These are phyloP conservation scores for Galbula dea DNA, from an alignment of 2,113 vertebrate species.

Conservation along the genomic window DNA sequence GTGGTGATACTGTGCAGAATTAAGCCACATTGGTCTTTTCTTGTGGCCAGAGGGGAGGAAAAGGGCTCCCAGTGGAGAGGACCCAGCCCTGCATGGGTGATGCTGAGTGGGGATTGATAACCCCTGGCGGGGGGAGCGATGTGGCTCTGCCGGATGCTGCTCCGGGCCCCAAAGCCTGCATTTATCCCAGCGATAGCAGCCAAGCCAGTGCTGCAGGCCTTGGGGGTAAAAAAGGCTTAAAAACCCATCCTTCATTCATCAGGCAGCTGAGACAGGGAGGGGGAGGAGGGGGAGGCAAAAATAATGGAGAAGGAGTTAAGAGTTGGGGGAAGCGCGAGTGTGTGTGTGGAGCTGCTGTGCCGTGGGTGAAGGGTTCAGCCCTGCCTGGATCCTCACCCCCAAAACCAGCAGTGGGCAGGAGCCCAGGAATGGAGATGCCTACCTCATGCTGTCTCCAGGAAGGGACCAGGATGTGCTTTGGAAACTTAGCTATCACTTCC, in stretches of 20 bases:
- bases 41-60: constrained; percentile 64
- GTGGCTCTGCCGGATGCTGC: constrained; percentile 21
- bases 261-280: constrained; percentile 47
- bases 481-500: neutral
- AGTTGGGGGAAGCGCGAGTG: neutral
- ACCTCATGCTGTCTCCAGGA: accelerated
- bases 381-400: accelerated
- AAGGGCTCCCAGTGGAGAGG: constrained; percentile 62
- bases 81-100: neutral
- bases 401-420: neutral
- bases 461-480: neutral
- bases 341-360: accelerated
- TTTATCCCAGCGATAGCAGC: constrained; percentile 70
- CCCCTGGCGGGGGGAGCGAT: neutral
- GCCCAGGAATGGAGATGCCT: neutral
- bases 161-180: constrained; percentile 49
- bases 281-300: constrained; percentile 19
- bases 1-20: constrained; percentile 68
- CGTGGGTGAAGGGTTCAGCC: neutral
- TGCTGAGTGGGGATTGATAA: constrained; percentile 69
- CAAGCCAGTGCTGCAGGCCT: constrained; percentile 48
- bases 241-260: constrained; percentile 60
- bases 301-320: constrained; percentile 23
- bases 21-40: constrained; percentile 58
- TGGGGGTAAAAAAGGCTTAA: constrained; percentile 64